Evolutionary conservation across 2,797 vertebrate species (phyloP).

Genomic region (Crocidura indochinensis): DNA sequence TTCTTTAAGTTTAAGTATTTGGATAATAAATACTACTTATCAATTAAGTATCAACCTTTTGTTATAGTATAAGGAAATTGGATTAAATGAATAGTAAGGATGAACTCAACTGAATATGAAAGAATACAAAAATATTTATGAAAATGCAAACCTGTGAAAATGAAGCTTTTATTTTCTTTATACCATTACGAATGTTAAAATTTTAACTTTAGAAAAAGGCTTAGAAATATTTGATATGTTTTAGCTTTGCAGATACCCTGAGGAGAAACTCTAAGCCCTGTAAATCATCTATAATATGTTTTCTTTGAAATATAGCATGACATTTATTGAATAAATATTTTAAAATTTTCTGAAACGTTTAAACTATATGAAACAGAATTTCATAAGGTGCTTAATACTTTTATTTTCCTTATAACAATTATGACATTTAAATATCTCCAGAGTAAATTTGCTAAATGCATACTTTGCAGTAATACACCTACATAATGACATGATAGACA

Average conservation of each 20-base stretch:
- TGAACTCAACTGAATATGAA: not conserved
- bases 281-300: slow-evolving; percentile 55
- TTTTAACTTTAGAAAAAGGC: slow-evolving; percentile 33
- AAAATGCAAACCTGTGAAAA: not conserved
- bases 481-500: slow-evolving; percentile 65
- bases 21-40: slow-evolving; percentile 30
- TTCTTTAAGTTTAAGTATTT: slow-evolving; percentile 53
- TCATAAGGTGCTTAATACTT: slow-evolving; percentile 53
- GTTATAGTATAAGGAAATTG: slow-evolving; percentile 43
- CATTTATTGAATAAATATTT: slow-evolving; percentile 63
- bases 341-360: slow-evolving; percentile 56
- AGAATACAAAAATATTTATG: not conserved
- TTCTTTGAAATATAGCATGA: slow-evolving; percentile 41
- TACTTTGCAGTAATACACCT: slow-evolving; percentile 64
- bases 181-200: slow-evolving; percentile 61
- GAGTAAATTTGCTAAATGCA: slow-evolving; percentile 67
- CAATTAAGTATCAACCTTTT: slow-evolving; percentile 39
- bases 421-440: slow-evolving; percentile 71
- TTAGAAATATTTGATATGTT: slow-evolving; percentile 52
- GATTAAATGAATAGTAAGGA: slow-evolving; percentile 50
- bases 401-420: slow-evolving; percentile 61
- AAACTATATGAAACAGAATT: slow-evolving; percentile 57
- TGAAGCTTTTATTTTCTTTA: slow-evolving; percentile 46
- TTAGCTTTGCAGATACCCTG: not conserved
- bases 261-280: slow-evolving; percentile 17